A percentile compares a stretch with the other conserved stretches of the same genome.
phyloP scores from a whole-genome alignment of 2,797 vertebrate genomes.

The Nannoperca australis region DNA sequence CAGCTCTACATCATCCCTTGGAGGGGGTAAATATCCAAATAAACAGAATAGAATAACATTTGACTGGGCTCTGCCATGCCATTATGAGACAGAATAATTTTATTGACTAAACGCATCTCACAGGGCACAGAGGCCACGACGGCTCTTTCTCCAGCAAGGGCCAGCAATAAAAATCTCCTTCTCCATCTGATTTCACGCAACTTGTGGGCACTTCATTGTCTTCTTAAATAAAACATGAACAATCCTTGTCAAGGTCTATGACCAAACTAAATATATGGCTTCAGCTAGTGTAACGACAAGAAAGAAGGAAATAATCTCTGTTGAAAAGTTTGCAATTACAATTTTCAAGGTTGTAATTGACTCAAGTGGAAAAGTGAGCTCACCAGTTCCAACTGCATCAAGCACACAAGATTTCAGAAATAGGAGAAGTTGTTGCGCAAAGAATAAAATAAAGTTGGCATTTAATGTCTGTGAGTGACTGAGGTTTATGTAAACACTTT shows the following conservation, averaged over 20 bases:
- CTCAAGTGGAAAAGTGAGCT: conserved; percentile 23
- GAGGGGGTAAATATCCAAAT: conserved; percentile 77
- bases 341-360: conserved; percentile 31
- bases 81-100: conserved; percentile 69
- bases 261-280: conserved; percentile 37
- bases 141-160: conserved; percentile 49
- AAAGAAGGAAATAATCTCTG: conserved; percentile 28
- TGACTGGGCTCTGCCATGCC: conserved; percentile 64
- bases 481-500: conserved; percentile 73
- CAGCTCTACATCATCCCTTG: conserved; percentile 69
- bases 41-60: conserved; percentile 76
- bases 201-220: conserved; percentile 55
- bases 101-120: conserved; percentile 65
- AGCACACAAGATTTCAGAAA: conserved; percentile 32
- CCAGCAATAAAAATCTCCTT: conserved; percentile 54
- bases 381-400: conserved; percentile 40
- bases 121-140: conserved; percentile 61
- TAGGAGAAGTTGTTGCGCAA: conserved; percentile 22
- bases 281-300: conserved; percentile 8
- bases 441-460: conserved; percentile 70
- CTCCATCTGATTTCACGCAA: conserved; percentile 68
- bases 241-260: conserved; percentile 46
- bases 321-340: conserved; percentile 18
- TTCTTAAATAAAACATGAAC: conserved; percentile 63
- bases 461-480: conserved; percentile 71